A percentile compares a stretch with the other conserved stretches of the same genome.
Evolutionary conservation across 2,888 invertebrate genomes (phyloP).

Genomic region (Dryobota labecula): DNA sequence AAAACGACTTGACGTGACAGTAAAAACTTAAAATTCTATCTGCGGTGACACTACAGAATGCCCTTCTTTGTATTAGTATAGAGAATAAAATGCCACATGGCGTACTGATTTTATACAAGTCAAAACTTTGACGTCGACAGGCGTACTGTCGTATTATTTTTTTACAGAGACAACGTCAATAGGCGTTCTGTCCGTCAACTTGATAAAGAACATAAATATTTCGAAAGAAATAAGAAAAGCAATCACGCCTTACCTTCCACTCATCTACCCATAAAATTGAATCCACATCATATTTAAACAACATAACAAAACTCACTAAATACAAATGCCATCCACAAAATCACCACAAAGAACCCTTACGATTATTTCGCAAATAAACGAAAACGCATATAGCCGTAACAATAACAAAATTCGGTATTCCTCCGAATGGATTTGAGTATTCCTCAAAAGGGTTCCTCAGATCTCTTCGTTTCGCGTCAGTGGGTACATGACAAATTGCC

Average conservation of each 20-base stretch:
- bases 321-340: constrained; percentile 9
- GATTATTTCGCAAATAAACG: constrained; percentile 61
- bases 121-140: no score
- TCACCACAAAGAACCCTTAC: constrained; percentile 27
- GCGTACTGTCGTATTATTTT: no score
- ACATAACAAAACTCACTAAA: constrained; percentile 38
- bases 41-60: no score
- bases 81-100: no score
- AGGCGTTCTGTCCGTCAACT: no score
- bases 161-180: no score
- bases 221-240: background rate
- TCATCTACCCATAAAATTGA: constrained; percentile 27
- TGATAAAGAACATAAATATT: background rate
- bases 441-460: constrained; percentile 74
- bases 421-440: constrained; percentile 72
- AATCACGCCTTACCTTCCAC: background rate
- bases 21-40: no score
- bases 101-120: no score
- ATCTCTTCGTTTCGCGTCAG: constrained; percentile 82
- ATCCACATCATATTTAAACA: constrained; percentile 19
- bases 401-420: constrained; percentile 77
- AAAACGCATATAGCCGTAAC: constrained; percentile 76
- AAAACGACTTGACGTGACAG: no score
- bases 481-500: constrained; percentile 88
- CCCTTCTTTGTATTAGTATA: no score